Percentiles rank a stretch among this genome's conserved stretches.
phyloP scores from a whole-genome alignment of 2,113 vertebrate species.

The Zosterops pallidus region DNA sequence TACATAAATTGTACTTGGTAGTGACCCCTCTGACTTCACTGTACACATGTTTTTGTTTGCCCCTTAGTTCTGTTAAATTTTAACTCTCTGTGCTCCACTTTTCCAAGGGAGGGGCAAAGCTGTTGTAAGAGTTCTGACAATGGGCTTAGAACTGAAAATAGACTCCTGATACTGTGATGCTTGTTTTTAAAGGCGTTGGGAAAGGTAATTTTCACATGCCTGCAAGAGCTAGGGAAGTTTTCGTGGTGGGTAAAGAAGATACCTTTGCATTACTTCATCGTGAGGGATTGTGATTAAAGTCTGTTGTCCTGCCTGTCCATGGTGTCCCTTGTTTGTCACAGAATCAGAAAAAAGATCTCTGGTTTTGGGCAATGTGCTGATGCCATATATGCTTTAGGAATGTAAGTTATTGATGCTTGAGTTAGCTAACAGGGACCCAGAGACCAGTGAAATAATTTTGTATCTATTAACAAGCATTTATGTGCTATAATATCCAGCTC shows the following conservation, averaged over 20 bases:
- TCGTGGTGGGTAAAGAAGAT: not conserved
- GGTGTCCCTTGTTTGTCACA: not conserved
- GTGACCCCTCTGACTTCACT: not conserved
- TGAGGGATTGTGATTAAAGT: not conserved
- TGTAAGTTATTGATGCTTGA: not conserved
- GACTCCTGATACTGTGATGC: not conserved
- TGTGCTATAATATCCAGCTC: not conserved
- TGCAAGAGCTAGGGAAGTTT: not conserved
- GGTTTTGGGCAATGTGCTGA: not conserved
- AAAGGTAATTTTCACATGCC: not conserved
- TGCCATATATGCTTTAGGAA: not conserved
- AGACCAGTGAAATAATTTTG: not conserved
- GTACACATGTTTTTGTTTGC: not conserved
- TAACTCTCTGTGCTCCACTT: not conserved
- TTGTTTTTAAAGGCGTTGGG: not conserved
- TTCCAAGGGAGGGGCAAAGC: not conserved
- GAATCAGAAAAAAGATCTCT: not conserved
- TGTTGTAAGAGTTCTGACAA: not conserved
- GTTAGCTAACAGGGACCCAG: not conserved
- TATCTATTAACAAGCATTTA: not conserved
- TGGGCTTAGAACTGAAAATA: not conserved
- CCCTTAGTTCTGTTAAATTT: not conserved
- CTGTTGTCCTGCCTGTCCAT: not conserved
- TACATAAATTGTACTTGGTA: not conserved
- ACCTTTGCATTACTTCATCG: not conserved